Evolutionary conservation across 2,797 vertebrate species (phyloP).

Genomic region (Gorsachius magnificus): DNA sequence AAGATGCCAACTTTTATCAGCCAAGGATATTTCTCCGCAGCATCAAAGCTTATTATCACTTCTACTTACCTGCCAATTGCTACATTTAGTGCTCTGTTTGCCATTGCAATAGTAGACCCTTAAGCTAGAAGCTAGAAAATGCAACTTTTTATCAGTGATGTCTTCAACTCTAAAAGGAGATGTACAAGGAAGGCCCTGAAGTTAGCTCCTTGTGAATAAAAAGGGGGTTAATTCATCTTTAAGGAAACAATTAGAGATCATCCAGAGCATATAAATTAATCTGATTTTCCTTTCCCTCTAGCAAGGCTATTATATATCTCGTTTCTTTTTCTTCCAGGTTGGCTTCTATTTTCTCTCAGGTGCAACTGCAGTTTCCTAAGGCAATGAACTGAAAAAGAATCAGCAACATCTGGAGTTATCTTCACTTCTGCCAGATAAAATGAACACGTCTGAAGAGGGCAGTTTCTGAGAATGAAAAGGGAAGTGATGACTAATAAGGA

Average conservation of each 20-base stretch:
- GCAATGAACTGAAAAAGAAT: slow-evolving; percentile 50
- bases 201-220: slow-evolving; percentile 33
- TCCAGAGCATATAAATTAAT: slow-evolving; percentile 31
- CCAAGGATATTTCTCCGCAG: not conserved
- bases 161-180: slow-evolving; percentile 3
- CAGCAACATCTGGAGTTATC: slow-evolving; percentile 54
- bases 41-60: slow-evolving; percentile 9
- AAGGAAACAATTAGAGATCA: slow-evolving; percentile 49
- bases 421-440: slow-evolving; percentile 49
- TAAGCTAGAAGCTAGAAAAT: slow-evolving; percentile 13
- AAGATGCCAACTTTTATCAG: not conserved
- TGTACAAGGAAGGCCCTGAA: not conserved
- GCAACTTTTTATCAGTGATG: not conserved
- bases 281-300: slow-evolving; percentile 44
- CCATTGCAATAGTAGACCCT: not conserved
- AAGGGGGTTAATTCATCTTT: slow-evolving; percentile 49
- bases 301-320: slow-evolving; percentile 6
- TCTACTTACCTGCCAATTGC: not conserved
- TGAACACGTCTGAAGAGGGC: not conserved
- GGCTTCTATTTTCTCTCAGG: slow-evolving; percentile 60
- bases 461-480: slow-evolving; percentile 47
- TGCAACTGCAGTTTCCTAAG: slow-evolving; percentile 58
- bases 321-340: slow-evolving; percentile 52
- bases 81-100: slow-evolving; percentile 5
- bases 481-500: slow-evolving; percentile 57